Percentiles rank a stretch among this genome's conserved stretches.
Evolutionary conservation across 2,113 vertebrate genomes (phyloP).

Genomic region (Osmerus mordax): DNA sequence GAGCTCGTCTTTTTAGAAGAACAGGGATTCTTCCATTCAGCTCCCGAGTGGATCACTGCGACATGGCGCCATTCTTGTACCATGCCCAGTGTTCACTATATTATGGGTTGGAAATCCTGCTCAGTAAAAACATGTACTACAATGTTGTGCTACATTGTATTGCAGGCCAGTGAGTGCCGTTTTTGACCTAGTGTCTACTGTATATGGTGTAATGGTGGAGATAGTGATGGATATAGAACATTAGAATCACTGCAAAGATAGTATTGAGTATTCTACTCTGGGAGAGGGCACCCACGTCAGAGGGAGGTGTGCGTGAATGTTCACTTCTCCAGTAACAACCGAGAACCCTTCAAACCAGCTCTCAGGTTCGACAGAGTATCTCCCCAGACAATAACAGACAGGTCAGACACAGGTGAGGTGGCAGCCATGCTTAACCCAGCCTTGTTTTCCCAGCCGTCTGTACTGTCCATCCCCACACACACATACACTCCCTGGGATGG

Average conservation of each 20-base stretch:
- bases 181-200: not conserved
- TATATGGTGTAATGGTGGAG: not conserved
- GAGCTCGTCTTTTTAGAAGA: not conserved
- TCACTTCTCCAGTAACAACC: not conserved
- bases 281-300: not conserved
- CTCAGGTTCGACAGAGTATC: not conserved
- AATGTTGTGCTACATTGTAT: too few species aligned
- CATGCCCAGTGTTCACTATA: too few species aligned
- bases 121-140: too few species aligned
- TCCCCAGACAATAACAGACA: slow-evolving; percentile 11
- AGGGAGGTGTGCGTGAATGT: too few species aligned
- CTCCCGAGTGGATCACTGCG: not conserved
- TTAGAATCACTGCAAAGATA: not conserved
- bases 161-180: not conserved
- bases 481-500: slow-evolving; percentile 61
- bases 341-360: slow-evolving; percentile 11
- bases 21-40: not conserved
- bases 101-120: too few species aligned
- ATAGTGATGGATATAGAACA: not conserved
- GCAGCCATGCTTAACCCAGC: slow-evolving; percentile 51
- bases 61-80: too few species aligned
- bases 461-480: slow-evolving; percentile 55
- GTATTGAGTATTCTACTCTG: not conserved
- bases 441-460: slow-evolving; percentile 58
- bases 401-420: slow-evolving; percentile 39